Percentiles rank a stretch among this genome's conserved stretches.
Evolutionary conservation across 2,113 vertebrate species (phyloP).

Genomic region (Diadophis punctatus): DNA sequence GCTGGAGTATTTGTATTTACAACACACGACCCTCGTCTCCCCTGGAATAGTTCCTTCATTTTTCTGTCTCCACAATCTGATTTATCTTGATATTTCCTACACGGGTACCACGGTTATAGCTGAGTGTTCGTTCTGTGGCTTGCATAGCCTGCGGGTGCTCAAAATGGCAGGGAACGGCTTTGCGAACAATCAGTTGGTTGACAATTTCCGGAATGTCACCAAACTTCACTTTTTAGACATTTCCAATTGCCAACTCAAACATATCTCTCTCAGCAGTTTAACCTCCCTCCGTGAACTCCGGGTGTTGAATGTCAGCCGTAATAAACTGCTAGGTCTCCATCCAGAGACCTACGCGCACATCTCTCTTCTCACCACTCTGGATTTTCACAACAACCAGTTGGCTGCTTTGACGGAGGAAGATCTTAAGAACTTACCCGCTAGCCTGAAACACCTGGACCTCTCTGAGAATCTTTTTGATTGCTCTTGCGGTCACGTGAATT

Average conservation of each 20-base stretch:
- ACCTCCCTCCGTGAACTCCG: conserved; percentile 53
- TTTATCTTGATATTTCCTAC: conserved; percentile 76
- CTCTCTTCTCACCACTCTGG: conserved; percentile 56
- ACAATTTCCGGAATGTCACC: conserved; percentile 63
- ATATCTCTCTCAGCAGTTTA: conserved; percentile 58
- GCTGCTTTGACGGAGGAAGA: conserved; percentile 41
- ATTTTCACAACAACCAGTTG: conserved; percentile 69
- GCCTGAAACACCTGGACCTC: conserved; percentile 58
- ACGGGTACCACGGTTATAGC: conserved; percentile 55
- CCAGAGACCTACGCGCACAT: conserved; percentile 40
- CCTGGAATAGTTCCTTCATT: conserved; percentile 60
- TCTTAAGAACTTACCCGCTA: conserved; percentile 50
- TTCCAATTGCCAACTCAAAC: conserved; percentile 67
- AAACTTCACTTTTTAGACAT: conserved; percentile 68
- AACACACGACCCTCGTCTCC: conserved; percentile 50
- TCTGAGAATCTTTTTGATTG: conserved; percentile 69
- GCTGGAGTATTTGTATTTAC: conserved; percentile 69
- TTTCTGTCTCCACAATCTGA: conserved; percentile 58
- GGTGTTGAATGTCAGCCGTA: conserved; percentile 70
- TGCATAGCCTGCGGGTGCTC: conserved; percentile 64
- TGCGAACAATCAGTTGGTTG: conserved; percentile 46
- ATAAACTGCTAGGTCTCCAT: conserved; percentile 67
- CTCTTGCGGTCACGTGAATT: conserved; percentile 59
- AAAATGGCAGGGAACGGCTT: conserved; percentile 75
- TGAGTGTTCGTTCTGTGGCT: conserved; percentile 60